Base-by-base conservation (phyloP, 2,888 invertebrate species). In the Polia nebulosa region DNA sequence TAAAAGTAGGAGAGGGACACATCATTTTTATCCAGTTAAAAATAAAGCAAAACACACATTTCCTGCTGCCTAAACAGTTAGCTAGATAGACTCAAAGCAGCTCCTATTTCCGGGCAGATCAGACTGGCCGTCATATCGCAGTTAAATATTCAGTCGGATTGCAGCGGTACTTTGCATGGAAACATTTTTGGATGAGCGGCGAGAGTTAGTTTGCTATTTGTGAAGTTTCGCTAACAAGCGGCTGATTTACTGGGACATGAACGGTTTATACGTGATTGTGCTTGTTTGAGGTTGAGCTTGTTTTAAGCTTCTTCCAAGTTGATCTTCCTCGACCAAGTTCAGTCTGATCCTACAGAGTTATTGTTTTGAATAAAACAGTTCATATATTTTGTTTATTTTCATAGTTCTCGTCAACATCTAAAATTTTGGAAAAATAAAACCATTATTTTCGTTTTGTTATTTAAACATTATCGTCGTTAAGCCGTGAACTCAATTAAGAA, bases 121-220 rank as follows among this genome's bases (percentile, higher is more conserved):
- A 36, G 41, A 57, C 44, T 61, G 39, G 29, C 32, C 57, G 58
- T 70, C 67, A 73, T 62, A 70, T 65, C 25, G 59, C 22, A 52
- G 64, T 73, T 73, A 73, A 76, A 80, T 76, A 80, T 80, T 80
- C 80, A 70, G 29, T 27, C 55, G 36, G 27, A 41, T 52, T 45
- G 45, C 45, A 36, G 29, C 11, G 25, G 47, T 55, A 67, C 64
- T 49, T 29, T 56, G 52, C 27, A 25, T 52, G 49, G 22, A 52
- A 67, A 76, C 68, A 63, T 64, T 75, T 78, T 67, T 62, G 63
- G 41, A n/a, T 47, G 52, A 47, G 25, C 44, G 22, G 4, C n/a
- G n/a, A 25, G 36, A 44, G 27, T 25, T 44, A 29, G 39, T 59
- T 59, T 66, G 64, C 49, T 72, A 51, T 49, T 56, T 47, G 36